Conservation (phyloP, 2,113 vertebrate genomes). For the Callaeas wilsoni region DNA sequence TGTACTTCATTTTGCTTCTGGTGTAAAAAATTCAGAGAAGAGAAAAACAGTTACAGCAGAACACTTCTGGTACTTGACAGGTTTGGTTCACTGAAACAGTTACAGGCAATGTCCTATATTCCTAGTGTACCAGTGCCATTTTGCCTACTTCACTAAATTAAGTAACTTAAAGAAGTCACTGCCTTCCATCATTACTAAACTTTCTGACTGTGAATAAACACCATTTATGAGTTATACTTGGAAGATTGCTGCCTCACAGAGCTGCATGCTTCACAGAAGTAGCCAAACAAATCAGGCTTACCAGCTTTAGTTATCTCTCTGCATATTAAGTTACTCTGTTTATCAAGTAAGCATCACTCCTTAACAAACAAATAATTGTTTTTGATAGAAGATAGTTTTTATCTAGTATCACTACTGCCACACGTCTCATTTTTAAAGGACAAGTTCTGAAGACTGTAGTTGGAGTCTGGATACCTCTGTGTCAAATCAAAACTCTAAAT, state of each 20-base stretch:
- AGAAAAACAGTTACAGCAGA: slow-evolving; percentile 43
- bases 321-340: not conserved
- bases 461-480: slow-evolving; percentile 10
- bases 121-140: not conserved
- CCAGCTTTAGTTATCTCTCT: not conserved
- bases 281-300: slow-evolving; percentile 12
- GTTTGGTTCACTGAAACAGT: not conserved
- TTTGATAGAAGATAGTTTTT: not conserved
- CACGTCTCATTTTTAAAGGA: not conserved
- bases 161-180: not conserved
- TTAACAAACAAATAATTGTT: not conserved
- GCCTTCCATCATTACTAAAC: not conserved
- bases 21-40: slow-evolving; percentile 35
- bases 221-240: not conserved
- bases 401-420: not conserved
- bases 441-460: not conserved
- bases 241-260: slow-evolving; percentile 21
- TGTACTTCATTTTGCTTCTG: slow-evolving; percentile 25
- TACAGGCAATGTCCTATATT: not conserved
- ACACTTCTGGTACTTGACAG: slow-evolving; percentile 9
- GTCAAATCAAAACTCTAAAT: slow-evolving; percentile 21
- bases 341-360: not conserved
- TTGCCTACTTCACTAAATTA: not conserved
- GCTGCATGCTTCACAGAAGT: slow-evolving; percentile 29
- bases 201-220: slow-evolving; percentile 2